Percentiles rank a stretch among this genome's conserved stretches.
phyloP scores from a whole-genome alignment of 2,113 vertebrate genomes.

The Pimephales promelas region DNA sequence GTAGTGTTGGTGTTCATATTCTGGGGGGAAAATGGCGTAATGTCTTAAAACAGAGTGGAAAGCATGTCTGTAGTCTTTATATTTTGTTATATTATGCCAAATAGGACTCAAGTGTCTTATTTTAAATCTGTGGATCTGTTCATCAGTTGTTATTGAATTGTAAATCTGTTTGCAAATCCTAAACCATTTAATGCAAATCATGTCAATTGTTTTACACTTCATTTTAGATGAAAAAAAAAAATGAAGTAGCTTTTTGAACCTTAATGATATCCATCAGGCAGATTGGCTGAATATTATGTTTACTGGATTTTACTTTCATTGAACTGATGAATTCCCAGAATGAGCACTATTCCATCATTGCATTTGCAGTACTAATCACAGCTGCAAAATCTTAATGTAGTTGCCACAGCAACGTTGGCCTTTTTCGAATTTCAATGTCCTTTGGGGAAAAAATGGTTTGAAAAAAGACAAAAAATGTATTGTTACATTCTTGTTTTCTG shows the following conservation, averaged over 20 bases:
- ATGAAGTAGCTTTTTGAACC: neutral
- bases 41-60: neutral
- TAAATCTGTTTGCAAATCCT: neutral
- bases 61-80: neutral
- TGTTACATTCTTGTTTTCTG: constrained; percentile 10
- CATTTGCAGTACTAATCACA: neutral
- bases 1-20: neutral
- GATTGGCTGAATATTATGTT: neutral
- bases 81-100: neutral
- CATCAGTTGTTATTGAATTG: neutral
- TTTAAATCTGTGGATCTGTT: neutral
- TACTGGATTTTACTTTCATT: neutral
- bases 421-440: neutral
- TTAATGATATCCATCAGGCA: neutral
- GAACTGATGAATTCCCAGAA: neutral
- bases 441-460: neutral
- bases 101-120: neutral
- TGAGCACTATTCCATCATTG: constrained; percentile 7
- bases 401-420: constrained; percentile 37
- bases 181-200: neutral
- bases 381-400: constrained; percentile 18
- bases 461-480: neutral
- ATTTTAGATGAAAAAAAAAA: neutral
- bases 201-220: neutral
- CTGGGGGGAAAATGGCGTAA: neutral